Base-by-base conservation (phyloP, 2,113 vertebrate genomes). In the Erythrocebus patas region DNA sequence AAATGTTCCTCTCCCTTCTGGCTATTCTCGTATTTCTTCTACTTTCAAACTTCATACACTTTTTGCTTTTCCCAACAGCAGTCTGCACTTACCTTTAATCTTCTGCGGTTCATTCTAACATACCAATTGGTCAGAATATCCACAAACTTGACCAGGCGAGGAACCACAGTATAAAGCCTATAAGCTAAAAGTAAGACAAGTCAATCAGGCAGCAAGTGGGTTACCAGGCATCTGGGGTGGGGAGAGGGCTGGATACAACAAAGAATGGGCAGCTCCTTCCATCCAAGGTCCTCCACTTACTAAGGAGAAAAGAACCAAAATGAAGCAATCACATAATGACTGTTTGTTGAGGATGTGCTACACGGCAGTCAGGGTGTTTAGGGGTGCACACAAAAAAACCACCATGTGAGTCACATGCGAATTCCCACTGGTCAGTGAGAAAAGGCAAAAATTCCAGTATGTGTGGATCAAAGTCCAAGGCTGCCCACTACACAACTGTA, bases 91-190 rank as follows among this genome's bases (percentile, higher is more conserved):
- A 99, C 99, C 99, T 99, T 99, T 68, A 99, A 98, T 14, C 99
- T 99, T 96, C 99, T 99, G 90, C 99, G 99, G 98, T 99, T 99
- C 98, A 99, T 99, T 97, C 99, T 98, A 89, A 99, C 99, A 11
- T 99, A 99, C 99, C 99, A 99, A 97, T 99, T 99, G 97, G 99
- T 99, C 89, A 99, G 99, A 98, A 99, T 98, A 98, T 99, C 99
- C 84, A 99, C 99, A 98, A 99, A 99, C 98, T 99, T 99, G 97
- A 99, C 99, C 30, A 99, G 99, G 73, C 99, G 99, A 80, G 99
- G 99, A 61, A 99, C 99, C 64, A 99, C 99, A 0, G 99, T 99
- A 97, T 99, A 99, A 48, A 99, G 99, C 93, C 99, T 99, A 96
- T 99, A 99, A 72, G 98, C 99, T 99, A 97, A 55, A 98, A 97